phyloP scores from a whole-genome alignment of 1,140 invertebrate species.

The Scaptomyza pallida region DNA sequence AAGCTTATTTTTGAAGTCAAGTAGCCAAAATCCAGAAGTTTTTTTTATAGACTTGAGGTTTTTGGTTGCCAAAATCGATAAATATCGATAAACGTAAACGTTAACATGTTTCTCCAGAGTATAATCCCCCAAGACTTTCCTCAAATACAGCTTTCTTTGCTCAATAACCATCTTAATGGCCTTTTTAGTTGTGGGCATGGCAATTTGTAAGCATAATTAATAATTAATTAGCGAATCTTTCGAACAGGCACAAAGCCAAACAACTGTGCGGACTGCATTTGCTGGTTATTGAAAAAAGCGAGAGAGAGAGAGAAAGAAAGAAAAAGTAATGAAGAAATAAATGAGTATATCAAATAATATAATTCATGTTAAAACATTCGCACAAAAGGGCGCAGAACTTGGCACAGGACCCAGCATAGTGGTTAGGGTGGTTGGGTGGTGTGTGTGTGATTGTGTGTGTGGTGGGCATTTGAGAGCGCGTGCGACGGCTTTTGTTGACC shows the following conservation, averaged over 20 bases:
- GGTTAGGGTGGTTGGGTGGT: constrained; percentile 3
- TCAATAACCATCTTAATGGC: neutral
- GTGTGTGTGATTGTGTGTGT: neutral
- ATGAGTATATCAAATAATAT: constrained; percentile 69
- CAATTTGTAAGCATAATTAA: constrained; percentile 75
- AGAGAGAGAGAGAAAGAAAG: constrained; percentile 4
- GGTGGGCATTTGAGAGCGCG: constrained; percentile 55
- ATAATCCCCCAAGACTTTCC: too few relatives aligned
- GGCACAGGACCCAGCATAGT: constrained; percentile 2
- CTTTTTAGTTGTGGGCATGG: constrained; percentile 28
- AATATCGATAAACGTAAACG: too few relatives aligned
- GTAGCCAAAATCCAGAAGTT: too few relatives aligned
- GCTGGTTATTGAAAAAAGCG: constrained; percentile 25
- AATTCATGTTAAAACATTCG: constrained; percentile 67
- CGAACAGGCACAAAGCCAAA: constrained; percentile 62
- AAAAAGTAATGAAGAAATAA: constrained; percentile 22
- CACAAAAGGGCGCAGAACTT: constrained; percentile 54
- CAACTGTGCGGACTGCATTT: constrained; percentile 48
- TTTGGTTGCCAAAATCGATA: neutral
- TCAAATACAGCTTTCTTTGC: neutral
- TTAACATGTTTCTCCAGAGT: too few relatives aligned
- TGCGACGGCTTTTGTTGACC: constrained; percentile 73
- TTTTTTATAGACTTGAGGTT: too few relatives aligned
- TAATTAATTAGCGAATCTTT: constrained; percentile 76
- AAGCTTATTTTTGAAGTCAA: too few relatives aligned